Evolutionary conservation across 1,140 invertebrate genomes (phyloP), one percentile per base, ranked within the genome.

Genomic region (Drosophila simulans): DNA sequence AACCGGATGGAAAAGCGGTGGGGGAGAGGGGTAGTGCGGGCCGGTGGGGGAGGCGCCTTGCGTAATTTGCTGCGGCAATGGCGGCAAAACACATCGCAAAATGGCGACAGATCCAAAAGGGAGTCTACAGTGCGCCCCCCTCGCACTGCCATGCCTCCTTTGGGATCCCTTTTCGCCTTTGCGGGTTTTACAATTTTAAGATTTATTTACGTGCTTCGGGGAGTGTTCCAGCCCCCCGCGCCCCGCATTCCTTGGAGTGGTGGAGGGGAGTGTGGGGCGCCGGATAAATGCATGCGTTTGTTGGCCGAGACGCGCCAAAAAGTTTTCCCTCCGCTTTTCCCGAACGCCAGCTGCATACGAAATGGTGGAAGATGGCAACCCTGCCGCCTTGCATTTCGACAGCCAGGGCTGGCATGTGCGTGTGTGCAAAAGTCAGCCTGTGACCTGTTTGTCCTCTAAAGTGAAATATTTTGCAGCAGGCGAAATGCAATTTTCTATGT

Each of bases 361-460:
- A 85, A 65, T 75, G 51, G 51, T 85, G 56, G 62, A 35, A 42
- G 35, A 39, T 20, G 45, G 66, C 34, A 58, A 42, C 49, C 53
- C 42, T 59, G 59, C 15, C n/a, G 40, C 15, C 11, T 20, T 5
- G 20, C 52, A 17, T 37, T 53, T 37, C 51, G 17, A 34, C 51
- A 34, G 34, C 64, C 63, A 37, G 66, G 65, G 49, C 34, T 70
- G 43, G 43, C 40, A 59, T 63, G 45, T 69, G 43, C 46, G 59
- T 56, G 58, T 70, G 80, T 72, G 80, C 59, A 73, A 88, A 86
- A 88, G 84, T 88, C 83, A 88, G 88, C 88, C 83, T 89, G 89
- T 91, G 89, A 91, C 89, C 89, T 91, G 89, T 91, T 91, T 86
- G 89, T 91, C 89, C 89, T 91, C 89, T 89, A 91, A 91, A 91